These are phyloP conservation scores for Geotria australis DNA, from an alignment of 2,797 vertebrate species.

Conservation along the genomic window DNA sequence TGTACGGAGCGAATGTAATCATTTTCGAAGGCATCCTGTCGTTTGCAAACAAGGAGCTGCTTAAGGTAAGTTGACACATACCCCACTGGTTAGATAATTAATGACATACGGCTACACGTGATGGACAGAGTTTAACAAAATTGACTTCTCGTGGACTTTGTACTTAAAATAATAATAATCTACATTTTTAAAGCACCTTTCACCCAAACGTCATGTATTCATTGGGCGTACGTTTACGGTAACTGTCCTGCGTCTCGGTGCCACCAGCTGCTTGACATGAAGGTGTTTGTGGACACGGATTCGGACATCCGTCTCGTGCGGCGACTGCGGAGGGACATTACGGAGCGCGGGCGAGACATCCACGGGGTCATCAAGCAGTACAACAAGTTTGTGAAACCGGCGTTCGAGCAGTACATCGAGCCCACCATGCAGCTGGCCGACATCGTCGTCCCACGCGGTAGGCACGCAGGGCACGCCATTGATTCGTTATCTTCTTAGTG, in stretches of 20 bases:
- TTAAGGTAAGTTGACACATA: conserved; percentile 25
- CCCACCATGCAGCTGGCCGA: conserved; percentile 35
- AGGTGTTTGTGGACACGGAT: conserved; percentile 41
- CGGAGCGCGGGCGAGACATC: conserved; percentile 25
- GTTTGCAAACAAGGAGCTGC: conserved; percentile 56
- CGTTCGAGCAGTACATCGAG: conserved; percentile 41
- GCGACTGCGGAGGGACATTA: conserved; percentile 31
- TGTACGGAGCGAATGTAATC: conserved; percentile 62
- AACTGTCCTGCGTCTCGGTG: no score
- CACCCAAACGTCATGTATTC: no score
- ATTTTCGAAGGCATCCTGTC: conserved; percentile 61
- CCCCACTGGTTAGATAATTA: no score
- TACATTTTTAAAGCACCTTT: no score
- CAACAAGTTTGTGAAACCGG: conserved; percentile 41
- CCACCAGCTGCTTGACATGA: conserved; percentile 33
- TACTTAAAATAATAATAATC: no score
- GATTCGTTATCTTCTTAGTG: no score
- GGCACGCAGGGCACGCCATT: conserved; percentile 1
- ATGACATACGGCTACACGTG: no score
- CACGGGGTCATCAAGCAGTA: conserved; percentile 35
- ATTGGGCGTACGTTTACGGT: no score
- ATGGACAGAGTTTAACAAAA: no score
- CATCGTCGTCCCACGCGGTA: conserved; percentile 39
- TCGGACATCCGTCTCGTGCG: conserved; percentile 38
- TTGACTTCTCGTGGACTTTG: no score